Percentiles rank a stretch among this genome's conserved stretches.
Conservation (phyloP, 2,888 invertebrate genomes). For the Sisyra terminalis region DNA sequence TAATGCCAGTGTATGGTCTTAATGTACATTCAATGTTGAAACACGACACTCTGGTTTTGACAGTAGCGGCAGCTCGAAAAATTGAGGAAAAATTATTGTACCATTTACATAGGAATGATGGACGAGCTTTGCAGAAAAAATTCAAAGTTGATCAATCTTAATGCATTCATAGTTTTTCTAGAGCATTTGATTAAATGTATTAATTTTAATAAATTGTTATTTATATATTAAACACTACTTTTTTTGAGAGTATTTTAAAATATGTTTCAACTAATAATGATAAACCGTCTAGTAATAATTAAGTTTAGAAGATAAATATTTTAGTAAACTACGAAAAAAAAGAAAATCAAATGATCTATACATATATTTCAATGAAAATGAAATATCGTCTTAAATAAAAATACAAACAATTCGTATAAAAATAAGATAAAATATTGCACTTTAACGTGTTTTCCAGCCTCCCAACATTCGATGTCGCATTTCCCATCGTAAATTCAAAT, state of each 20-base stretch:
- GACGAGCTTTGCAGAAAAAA: conserved; percentile 24
- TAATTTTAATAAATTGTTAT: too few relatives aligned
- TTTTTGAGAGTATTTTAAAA: too few relatives aligned
- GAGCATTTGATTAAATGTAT: too few relatives aligned
- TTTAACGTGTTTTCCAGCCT: too few relatives aligned
- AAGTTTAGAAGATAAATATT: too few relatives aligned
- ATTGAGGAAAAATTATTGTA: conserved; percentile 64
- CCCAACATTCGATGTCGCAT: conserved; percentile 44
- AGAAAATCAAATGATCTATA: too few relatives aligned
- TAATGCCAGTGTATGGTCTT: conserved; percentile 91
- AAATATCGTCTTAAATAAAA: conserved; percentile 21
- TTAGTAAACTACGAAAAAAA: too few relatives aligned
- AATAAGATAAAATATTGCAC: too few relatives aligned
- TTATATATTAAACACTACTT: too few relatives aligned
- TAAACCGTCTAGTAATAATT: too few relatives aligned
- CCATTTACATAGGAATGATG: conserved; percentile 46
- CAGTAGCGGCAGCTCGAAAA: conserved; percentile 64
- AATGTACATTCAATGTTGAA: conserved; percentile 97
- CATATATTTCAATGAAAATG: conserved; percentile 10
- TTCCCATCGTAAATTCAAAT: conserved; percentile 49
- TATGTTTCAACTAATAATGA: too few relatives aligned
- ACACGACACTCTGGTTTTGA: conserved; percentile 82
- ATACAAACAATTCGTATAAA: conserved; percentile 21
- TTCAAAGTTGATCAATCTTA: conserved; percentile 44
- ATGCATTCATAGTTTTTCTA: conserved; percentile 3